phyloP scores from a whole-genome alignment of 2,888 invertebrate species.

The Caenorhabditis afra region DNA sequence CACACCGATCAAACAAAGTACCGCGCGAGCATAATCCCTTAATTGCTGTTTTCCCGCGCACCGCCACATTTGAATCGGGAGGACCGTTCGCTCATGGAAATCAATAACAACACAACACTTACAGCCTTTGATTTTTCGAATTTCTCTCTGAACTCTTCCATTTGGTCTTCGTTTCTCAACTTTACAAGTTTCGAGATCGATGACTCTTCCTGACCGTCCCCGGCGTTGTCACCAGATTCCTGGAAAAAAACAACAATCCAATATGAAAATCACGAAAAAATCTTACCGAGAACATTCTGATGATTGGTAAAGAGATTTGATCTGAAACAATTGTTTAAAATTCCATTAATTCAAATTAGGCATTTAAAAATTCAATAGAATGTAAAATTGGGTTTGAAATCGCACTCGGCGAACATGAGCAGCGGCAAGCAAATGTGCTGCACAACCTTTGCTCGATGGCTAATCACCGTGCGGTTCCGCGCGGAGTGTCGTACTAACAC shows the following conservation, averaged over 20 bases:
- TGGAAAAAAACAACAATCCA: neutral
- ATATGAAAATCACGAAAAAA: conserved; percentile 2
- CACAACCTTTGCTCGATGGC: conserved; percentile 1
- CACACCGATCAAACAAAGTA: too few species aligned
- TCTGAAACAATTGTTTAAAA: too few species aligned
- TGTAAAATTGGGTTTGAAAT: neutral
- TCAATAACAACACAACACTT: too few species aligned
- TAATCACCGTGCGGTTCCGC: neutral
- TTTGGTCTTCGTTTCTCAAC: neutral
- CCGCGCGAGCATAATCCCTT: too few species aligned
- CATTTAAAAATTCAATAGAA: neutral
- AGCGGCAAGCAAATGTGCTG: neutral
- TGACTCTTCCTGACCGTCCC: neutral
- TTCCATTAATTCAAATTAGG: too few species aligned
- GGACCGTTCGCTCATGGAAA: too few species aligned
- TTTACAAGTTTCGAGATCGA: neutral
- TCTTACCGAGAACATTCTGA: conserved; percentile 2
- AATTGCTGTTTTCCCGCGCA: too few species aligned
- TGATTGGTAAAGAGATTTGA: too few species aligned
- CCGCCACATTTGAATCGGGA: too few species aligned
- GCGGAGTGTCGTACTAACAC: conserved; percentile 33
- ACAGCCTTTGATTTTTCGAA: conserved; percentile 6
- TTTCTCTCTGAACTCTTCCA: conserved; percentile 20
- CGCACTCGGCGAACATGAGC: neutral
- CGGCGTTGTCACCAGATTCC: neutral